Base-by-base conservation (phyloP, 2,888 invertebrate species). In the Smittia sp. region DNA sequence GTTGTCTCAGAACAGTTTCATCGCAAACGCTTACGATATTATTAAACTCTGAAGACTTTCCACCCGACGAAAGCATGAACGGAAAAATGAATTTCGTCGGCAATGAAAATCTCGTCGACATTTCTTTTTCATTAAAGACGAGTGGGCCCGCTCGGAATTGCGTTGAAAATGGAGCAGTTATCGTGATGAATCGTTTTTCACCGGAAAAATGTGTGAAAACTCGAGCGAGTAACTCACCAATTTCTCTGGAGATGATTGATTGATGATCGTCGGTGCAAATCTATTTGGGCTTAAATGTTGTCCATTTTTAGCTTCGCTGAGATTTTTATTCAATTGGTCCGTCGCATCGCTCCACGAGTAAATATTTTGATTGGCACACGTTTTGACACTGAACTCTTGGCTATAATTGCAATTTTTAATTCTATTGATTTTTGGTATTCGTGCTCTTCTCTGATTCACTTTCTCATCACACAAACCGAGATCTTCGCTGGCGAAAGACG, bases 371-470 rank as follows among this genome's bases (percentile, higher is more conserved):
- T 63, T 63, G 25, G 63, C 27, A 15, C n/a, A 63, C 24, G n/a
- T 7, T 69, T 52, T 39, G 22, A 38, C 62, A 54, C 39, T 54
- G 24, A 69, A 22, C 58, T 58, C 63, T 25, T 27, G 24, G 15
- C 27, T 72, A 54, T 70, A 58, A 70, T 38, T 32, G 52, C 27
- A 20, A 70, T 39, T 38, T 54, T 62, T 72, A 38, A 58, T 62
- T 58, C 38, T 72, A 58, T 11, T 62, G n/a, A 58, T 72, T 72
- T 72, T 72, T 39, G 72, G 62, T 72, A 72, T 72, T 38, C 62
- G 58, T 20, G 7, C n/a, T 62, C 54, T 72, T 38, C 72, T 62
- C 39, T 32, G 32, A 72, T 62, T 72, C 22, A 66, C 15, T 20
- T 39, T 66, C 25, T 66, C 39, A 20, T 73, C 73, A 52, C 46